These are phyloP conservation scores for Trachelipus rathkii DNA, from an alignment of 1,140 invertebrate genomes.

Conservation along the genomic window DNA sequence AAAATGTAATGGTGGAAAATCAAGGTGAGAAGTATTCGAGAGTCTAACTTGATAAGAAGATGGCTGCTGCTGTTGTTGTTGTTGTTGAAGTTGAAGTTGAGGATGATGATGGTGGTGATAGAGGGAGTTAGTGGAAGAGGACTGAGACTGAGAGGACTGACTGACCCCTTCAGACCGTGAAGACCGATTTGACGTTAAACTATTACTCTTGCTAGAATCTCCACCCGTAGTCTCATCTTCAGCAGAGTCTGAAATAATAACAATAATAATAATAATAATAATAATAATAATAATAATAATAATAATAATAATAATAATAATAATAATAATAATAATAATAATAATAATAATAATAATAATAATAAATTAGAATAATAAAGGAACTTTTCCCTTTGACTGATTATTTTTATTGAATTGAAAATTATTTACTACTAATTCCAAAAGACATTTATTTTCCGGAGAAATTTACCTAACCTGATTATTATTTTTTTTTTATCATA, in stretches of 20 bases:
- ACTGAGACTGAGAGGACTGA: slow-evolving; percentile 74
- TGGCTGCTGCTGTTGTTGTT: slow-evolving; percentile 32
- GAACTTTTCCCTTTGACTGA: too few species aligned
- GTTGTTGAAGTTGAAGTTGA: slow-evolving; percentile 41
- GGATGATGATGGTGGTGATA: slow-evolving; percentile 45
- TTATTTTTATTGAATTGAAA: too few species aligned
- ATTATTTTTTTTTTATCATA: too few species aligned
- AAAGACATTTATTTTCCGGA: too few species aligned
- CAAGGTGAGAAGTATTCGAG: slow-evolving; percentile 24
- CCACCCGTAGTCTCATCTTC: slow-evolving; percentile 82
- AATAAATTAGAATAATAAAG: too few species aligned
- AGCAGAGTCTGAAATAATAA: slow-evolving; percentile 54
- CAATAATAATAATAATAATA: too few species aligned
- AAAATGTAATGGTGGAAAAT: slow-evolving; percentile 27
- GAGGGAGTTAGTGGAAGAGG: slow-evolving; percentile 54
- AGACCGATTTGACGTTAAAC: slow-evolving; percentile 89
- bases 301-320: too few species aligned
- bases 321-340: too few species aligned
- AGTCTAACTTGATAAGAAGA: neutral
- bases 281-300: too few species aligned
- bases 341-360: too few species aligned
- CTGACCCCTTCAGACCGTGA: slow-evolving; percentile 80
- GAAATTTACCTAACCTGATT: too few species aligned
- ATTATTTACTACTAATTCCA: too few species aligned
- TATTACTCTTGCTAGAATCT: slow-evolving; percentile 94